Base-by-base conservation (phyloP, 2,888 invertebrate genomes). In the Tetheella fluctuosa region DNA sequence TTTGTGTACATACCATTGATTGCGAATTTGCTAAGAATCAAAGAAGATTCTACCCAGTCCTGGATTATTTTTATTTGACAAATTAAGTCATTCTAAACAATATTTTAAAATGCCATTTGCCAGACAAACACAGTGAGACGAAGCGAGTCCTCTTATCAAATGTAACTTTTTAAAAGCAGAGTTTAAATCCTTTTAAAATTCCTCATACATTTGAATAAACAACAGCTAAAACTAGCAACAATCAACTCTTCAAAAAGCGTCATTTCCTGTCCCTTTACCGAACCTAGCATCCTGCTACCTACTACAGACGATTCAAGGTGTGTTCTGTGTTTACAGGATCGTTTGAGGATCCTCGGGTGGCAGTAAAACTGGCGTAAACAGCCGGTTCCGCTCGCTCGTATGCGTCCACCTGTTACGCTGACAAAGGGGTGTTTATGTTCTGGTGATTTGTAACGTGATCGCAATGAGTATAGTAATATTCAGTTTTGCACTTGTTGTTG, bases 361-460 rank as follows among this genome's bases (percentile, higher is more conserved):
- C 71, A 67, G 77, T 87, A 86, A 89, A 90, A 80, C 83, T 78
- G 65, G 73, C 70, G 78, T 86, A 87, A 87, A 88, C 90, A 90
- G 62, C 73, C 84, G 81, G 90, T 88, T 89, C 89, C 90, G 89
- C 81, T 83, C 79, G 86, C 80, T 86, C 48, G 48, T 34, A 30
- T 55, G 90, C 79, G 71, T 73, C 83, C 90, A 90, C 90, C 90
- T 90, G 90, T 65, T 76, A 64, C 62, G 1, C 70, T 34, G 7
- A 55, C 55, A 55, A 55, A 55, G 17, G 55, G 48, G 20, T 48
- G 48, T 20, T 48, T 15, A n/a, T 48, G 39, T n/a, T 13, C 17
- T 8, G n/a, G 42, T 42, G 42, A 42, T 48, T 48, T 48, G 48
- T 17, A 20, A 48, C 48, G 20, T 34, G 34, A 39, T 39, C 7